phyloP scores from a whole-genome alignment of 2,888 invertebrate species.

The Oligia latruncula region DNA sequence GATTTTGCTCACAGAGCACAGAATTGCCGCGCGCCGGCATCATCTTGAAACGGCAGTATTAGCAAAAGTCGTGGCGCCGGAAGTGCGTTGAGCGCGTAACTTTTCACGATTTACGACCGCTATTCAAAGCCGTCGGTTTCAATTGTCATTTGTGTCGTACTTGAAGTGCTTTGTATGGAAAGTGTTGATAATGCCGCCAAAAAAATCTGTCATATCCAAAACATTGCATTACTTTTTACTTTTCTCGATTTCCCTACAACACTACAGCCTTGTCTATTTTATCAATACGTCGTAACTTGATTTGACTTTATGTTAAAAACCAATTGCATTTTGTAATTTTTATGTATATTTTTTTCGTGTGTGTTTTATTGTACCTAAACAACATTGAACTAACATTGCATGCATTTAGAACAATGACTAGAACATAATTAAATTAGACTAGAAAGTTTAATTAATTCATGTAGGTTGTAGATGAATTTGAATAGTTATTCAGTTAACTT shows the following conservation, averaged over 20 bases:
- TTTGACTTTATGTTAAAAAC: too few relatives aligned
- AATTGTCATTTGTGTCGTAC: too few relatives aligned
- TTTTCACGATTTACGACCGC: not conserved
- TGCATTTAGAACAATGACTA: slow-evolving; percentile 14
- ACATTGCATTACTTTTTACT: not conserved
- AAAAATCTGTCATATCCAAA: too few relatives aligned
- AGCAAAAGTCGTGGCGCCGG: not conserved
- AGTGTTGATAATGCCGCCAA: too few relatives aligned
- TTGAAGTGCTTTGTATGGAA: not conserved
- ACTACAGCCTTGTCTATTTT: not conserved
- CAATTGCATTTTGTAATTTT: too few relatives aligned
- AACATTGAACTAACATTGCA: not conserved
- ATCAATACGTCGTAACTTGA: not conserved
- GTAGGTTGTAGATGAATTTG: slow-evolving; percentile 15
- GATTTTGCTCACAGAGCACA: not conserved
- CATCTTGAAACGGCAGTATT: not conserved
- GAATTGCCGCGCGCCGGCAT: not conserved
- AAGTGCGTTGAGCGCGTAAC: not conserved
- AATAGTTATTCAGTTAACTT: slow-evolving; percentile 34
- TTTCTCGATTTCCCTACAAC: not conserved
- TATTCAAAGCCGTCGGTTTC: not conserved
- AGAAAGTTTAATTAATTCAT: slow-evolving; percentile 37
- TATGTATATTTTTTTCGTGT: not conserved
- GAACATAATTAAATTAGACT: slow-evolving; percentile 11
- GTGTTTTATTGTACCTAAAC: not conserved